Percentiles rank a stretch among this genome's conserved stretches.
Evolutionary conservation across 2,888 invertebrate genomes (phyloP).

Genomic region (Physocephala rufipes): DNA sequence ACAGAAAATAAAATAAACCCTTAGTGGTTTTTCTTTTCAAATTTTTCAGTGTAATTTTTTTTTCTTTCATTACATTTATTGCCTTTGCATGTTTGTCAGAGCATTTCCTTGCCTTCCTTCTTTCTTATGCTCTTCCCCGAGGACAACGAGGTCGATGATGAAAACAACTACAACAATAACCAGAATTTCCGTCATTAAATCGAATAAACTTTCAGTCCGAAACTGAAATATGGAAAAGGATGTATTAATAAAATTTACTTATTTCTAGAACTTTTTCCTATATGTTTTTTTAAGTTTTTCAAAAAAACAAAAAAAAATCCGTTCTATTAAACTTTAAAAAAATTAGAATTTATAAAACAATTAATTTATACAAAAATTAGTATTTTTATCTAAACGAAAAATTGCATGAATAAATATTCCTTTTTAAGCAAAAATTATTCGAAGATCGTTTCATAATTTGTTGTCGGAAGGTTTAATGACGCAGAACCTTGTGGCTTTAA

Average conservation of each 20-base stretch:
- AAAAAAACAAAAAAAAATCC: neutral
- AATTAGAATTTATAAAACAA: no score
- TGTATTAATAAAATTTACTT: constrained; percentile 31
- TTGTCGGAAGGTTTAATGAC: no score
- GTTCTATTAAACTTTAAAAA: no score
- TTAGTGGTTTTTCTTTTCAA: no score
- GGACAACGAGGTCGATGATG: neutral
- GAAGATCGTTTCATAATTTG: no score
- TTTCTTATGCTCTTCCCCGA: neutral
- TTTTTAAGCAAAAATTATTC: no score
- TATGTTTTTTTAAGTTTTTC: constrained; percentile 16
- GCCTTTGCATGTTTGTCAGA: constrained; percentile 30
- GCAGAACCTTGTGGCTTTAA: no score
- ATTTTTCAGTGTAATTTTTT: constrained; percentile 26
- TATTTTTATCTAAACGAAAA: no score
- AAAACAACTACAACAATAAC: no score
- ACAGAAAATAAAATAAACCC: no score
- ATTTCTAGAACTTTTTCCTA: neutral
- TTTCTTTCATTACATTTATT: constrained; percentile 12
- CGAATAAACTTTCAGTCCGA: constrained; percentile 20
- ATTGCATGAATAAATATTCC: no score
- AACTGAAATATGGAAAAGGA: constrained; percentile 13
- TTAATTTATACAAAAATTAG: no score
- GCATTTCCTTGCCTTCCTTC: constrained; percentile 17
- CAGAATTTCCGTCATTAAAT: constrained; percentile 25